Evolutionary conservation across 2,888 invertebrate genomes (phyloP).

Genomic region (Lymantria monacha): DNA sequence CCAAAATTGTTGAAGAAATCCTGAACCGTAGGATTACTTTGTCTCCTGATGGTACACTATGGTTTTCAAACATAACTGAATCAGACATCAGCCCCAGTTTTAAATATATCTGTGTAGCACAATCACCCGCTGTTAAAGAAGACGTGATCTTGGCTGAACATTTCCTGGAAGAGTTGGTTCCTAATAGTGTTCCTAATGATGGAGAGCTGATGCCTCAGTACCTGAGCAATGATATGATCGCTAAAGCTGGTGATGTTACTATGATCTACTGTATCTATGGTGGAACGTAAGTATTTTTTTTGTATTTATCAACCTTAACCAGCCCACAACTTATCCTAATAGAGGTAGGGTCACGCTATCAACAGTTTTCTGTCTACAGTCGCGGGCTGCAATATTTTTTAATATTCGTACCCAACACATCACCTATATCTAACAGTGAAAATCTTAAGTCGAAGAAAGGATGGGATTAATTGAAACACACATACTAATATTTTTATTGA

Average conservation of each 20-base stretch:
- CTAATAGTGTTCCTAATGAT: conserved; percentile 37
- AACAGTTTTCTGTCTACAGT: no score
- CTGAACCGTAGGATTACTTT: conserved; percentile 47
- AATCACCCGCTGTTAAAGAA: conserved; percentile 45
- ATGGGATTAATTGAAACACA: no score
- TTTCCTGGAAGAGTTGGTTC: conserved; percentile 43
- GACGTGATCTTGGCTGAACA: conserved; percentile 56
- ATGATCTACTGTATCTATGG: conserved; percentile 69
- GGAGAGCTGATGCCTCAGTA: conserved; percentile 56
- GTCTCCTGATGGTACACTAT: conserved; percentile 57
- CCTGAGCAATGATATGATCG: conserved; percentile 49
- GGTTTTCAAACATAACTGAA: conserved; percentile 56
- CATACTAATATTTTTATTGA: no score
- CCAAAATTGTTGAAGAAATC: conserved; percentile 36
- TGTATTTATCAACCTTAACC: no score
- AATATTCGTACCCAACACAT: no score
- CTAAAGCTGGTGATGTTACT: conserved; percentile 48
- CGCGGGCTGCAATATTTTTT: no score
- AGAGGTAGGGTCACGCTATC: no score
- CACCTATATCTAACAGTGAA: no score
- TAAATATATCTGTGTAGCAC: conserved; percentile 61
- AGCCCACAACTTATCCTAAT: no score
- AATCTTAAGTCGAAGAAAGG: no score
- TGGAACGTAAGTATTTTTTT: conserved; percentile 56
- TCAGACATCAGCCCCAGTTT: conserved; percentile 45